These are phyloP conservation scores for Tachina grossa DNA, from an alignment of 2,888 invertebrate species.

Conservation along the genomic window DNA sequence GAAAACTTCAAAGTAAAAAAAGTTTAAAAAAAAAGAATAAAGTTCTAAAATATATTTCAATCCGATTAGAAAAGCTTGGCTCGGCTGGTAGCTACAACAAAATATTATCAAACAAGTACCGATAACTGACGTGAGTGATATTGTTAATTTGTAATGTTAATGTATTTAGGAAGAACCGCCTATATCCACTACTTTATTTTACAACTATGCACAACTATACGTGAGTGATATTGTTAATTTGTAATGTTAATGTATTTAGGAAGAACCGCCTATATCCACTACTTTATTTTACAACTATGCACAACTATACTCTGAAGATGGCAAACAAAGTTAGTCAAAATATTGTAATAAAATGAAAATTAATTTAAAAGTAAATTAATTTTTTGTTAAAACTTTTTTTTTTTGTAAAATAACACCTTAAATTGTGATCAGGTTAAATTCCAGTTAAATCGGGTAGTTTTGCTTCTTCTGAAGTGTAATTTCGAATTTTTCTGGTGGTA, in stretches of 20 bases:
- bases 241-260: neutral
- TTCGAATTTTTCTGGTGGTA: too few species aligned
- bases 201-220: neutral
- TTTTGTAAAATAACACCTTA: too few species aligned
- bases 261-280: neutral
- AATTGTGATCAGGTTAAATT: too few species aligned
- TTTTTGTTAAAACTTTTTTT: too few species aligned
- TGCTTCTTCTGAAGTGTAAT: too few species aligned
- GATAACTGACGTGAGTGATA: slow-evolving; percentile 32
- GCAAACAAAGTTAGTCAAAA: too few species aligned
- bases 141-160: slow-evolving; percentile 28
- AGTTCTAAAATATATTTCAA: slow-evolving; percentile 47
- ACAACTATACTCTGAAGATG: too few species aligned
- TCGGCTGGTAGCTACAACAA: slow-evolving; percentile 6
- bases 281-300: too few species aligned
- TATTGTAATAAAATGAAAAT: too few species aligned
- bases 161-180: neutral
- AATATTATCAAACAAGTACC: slow-evolving; percentile 11
- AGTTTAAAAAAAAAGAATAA: neutral
- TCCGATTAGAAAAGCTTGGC: slow-evolving; percentile 50
- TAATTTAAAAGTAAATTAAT: too few species aligned
- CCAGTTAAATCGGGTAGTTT: too few species aligned
- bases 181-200: neutral
- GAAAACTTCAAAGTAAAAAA: slow-evolving; percentile 39
- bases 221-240: slow-evolving; percentile 42